Evolutionary conservation across 2,113 vertebrate species (phyloP).

Genomic region (Marcusenius ussheri): DNA sequence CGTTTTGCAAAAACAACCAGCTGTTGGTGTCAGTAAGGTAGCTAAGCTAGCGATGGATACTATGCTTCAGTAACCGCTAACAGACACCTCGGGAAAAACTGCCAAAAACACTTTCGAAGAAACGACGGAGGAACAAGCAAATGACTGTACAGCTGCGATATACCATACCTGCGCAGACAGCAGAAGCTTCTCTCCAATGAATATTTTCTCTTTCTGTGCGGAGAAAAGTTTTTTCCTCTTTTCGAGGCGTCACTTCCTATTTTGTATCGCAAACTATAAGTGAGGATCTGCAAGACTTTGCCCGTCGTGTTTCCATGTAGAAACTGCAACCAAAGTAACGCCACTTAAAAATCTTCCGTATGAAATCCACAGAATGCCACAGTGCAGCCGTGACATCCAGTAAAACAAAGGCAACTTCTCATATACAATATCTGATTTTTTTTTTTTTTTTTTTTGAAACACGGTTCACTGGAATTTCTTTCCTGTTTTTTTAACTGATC

Average conservation of each 20-base stretch:
- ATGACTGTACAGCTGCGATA: neutral
- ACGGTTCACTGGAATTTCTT: neutral
- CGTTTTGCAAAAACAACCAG: slow-evolving; percentile 21
- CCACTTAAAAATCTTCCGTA: neutral
- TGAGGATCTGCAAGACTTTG: neutral
- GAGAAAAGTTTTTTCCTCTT: slow-evolving; percentile 33
- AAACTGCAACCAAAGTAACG: neutral
- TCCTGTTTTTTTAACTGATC: neutral
- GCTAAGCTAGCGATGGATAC: neutral
- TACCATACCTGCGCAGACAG: neutral
- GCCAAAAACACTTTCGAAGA: neutral
- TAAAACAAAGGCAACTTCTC: neutral
- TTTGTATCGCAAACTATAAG: slow-evolving; percentile 24
- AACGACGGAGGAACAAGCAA: neutral
- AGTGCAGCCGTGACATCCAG: neutral
- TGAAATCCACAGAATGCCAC: neutral
- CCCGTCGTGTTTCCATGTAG: neutral
- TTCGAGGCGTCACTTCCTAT: slow-evolving; percentile 50
- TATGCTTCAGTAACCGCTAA: neutral
- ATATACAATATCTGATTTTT: neutral
- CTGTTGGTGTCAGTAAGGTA: slow-evolving; percentile 21
- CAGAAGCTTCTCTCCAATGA: neutral
- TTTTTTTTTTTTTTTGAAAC: neutral
- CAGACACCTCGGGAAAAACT: neutral
- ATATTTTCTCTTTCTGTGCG: slow-evolving; percentile 10